Evolutionary conservation across 2,888 invertebrate genomes (phyloP).

Genomic region (Boloria selene): DNA sequence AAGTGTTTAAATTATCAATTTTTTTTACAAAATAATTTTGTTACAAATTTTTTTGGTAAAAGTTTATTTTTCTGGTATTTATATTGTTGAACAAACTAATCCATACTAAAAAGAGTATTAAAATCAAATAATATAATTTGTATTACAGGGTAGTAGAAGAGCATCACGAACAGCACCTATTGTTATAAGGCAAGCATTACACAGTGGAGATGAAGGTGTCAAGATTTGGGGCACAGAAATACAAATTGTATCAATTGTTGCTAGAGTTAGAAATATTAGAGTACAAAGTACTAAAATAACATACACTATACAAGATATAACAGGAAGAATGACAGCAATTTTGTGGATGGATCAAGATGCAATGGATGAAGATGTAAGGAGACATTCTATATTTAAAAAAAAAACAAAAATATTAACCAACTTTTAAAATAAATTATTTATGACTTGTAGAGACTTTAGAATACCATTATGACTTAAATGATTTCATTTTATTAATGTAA

Average conservation of each 20-base stretch:
- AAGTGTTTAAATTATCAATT: too few relatives aligned
- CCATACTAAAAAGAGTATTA: too few relatives aligned
- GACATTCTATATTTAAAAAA: not conserved
- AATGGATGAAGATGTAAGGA: conserved; percentile 74
- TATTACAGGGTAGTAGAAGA: conserved; percentile 60
- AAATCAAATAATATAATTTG: not conserved
- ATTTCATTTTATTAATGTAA: too few relatives aligned
- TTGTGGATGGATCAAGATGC: conserved; percentile 76
- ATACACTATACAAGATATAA: conserved; percentile 78
- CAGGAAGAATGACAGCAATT: conserved; percentile 76
- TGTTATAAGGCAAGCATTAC: conserved; percentile 74
- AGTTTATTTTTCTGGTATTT: too few relatives aligned
- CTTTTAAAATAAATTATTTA: too few relatives aligned
- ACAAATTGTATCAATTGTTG: conserved; percentile 73
- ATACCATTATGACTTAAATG: too few relatives aligned
- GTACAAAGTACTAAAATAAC: conserved; percentile 78
- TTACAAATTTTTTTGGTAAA: too few relatives aligned
- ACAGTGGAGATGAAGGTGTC: conserved; percentile 74
- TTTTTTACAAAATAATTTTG: too few relatives aligned
- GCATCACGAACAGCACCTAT: conserved; percentile 76
- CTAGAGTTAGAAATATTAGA: conserved; percentile 68
- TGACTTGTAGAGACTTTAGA: too few relatives aligned
- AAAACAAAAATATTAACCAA: too few relatives aligned
- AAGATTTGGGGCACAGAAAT: conserved; percentile 79
- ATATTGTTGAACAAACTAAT: too few relatives aligned